Evolutionary conservation across 2,797 vertebrate species (phyloP), one percentile per base, ranked within the genome.

Genomic region (Bufotes viridis): DNA sequence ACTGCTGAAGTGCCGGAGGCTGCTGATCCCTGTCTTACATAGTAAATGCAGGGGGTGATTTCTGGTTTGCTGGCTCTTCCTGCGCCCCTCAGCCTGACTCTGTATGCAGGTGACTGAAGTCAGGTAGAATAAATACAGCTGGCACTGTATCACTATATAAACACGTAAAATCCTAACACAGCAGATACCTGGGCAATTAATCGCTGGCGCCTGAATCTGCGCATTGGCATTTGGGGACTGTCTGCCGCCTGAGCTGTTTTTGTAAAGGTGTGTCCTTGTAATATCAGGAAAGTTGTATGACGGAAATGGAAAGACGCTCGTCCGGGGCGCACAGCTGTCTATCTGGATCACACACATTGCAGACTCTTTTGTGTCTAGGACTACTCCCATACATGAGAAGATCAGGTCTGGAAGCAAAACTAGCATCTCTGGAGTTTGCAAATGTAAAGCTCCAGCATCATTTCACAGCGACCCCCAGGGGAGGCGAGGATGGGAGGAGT

Each of bases 201-300:
- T 72, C 24, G 22, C 15, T 18, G 29, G 49, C 51, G 72, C 51
- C 51, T 70, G 53, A 6, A 72, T 42, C 53, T 72, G 29, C 34
- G 22, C 11, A 7, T 57, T 83, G 81, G 51, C 51, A 57, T 83
- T 83, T 58, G 26, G 24, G 72, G 51, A 13, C 10, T 42, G 26
- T 61, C 26, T 75, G 69, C 55, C 15, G 26, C 58, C 18, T 13
- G 12, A 58, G 7, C 15, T 74, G 29, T 75, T 84, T 74, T 75
- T 57, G 17, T 13, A 76, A 84, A 84, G 70, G 70, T 75, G 82
- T 76, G 57, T 75, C 82, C 53, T 61, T 75, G 42, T 82, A 60
- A 24, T 84, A 75, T 84, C 69, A 84, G 70, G 82, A 76, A 84
- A 84, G n/a, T 9, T 10, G 13, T 26, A 51, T 75, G 15, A 75